Evolutionary conservation across 1,140 invertebrate genomes (phyloP), one percentile per base, ranked within the genome.

Genomic region (Platyura marginata): DNA sequence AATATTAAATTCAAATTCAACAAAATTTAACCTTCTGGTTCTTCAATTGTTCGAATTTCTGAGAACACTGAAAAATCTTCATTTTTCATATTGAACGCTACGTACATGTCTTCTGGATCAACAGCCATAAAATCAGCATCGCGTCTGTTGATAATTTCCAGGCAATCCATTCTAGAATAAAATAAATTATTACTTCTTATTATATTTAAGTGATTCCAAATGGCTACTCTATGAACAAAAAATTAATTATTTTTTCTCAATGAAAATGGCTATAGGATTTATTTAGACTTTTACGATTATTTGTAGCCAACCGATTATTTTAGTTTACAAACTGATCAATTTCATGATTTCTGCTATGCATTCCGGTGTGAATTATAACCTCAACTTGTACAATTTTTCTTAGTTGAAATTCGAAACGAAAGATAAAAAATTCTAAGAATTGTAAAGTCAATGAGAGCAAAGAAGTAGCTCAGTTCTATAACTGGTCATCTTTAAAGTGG

Each of bases 51-150:
- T 35, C 79, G 69, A 42, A 81, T 72, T 51, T 82, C 71, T 32
- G 71, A 77, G 52, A 82, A 75, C 1, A 79, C 66, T 0, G 67
- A 66, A 46, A 76, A 75, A 44, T 74, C 67, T 46, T 74, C 63
- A 43, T 72, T 72, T 18, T 69, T 66, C 29, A 72, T 68, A 25
- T 78, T 74, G 19, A 71, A 77, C 10, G 80, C 85, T 4, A 88
- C 69, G 55, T 86, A 90, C 70, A 88, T 77, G 49, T 83, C 79
- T 39, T 32, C 23, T 2, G 39, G 40, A 52, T 90, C 85, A 1
- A 81, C 71, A 11, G 79, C 76, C 15, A 79, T 73, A 20, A 89
- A 69, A 57, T 91, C 86, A 1, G 84, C 85, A 49, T 80, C 68
- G 33, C 77, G 70, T 48, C 74, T 66, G 36, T 78, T 71, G 20